phyloP scores from a whole-genome alignment of 2,797 vertebrate species.

The Rallus crepitans region DNA sequence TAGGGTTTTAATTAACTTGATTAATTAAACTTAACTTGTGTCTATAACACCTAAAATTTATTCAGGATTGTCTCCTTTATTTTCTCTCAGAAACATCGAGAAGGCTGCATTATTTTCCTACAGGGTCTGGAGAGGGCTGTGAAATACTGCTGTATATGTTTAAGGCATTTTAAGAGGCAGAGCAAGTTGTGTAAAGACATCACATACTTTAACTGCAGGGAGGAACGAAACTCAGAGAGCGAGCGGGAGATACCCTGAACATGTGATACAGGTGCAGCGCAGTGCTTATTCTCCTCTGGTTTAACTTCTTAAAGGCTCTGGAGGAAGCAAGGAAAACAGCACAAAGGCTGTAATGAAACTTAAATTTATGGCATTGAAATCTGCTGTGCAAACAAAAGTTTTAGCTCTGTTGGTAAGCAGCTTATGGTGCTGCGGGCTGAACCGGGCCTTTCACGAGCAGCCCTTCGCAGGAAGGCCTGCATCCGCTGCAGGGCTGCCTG shows the following conservation, averaged over 20 bases:
- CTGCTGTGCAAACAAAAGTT: background rate
- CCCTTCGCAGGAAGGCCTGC: background rate
- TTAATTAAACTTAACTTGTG: background rate
- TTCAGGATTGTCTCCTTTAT: background rate
- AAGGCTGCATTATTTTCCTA: background rate
- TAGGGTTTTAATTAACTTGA: background rate
- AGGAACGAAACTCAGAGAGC: background rate
- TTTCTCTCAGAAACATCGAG: background rate
- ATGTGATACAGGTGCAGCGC: background rate
- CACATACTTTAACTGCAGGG: background rate
- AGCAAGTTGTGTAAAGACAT: background rate
- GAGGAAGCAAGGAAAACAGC: background rate
- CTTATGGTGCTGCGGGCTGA: background rate
- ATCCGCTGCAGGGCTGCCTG: background rate
- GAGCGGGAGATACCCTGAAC: background rate
- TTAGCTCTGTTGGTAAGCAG: background rate
- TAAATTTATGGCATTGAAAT: background rate
- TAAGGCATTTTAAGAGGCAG: background rate
- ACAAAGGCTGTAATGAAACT: background rate
- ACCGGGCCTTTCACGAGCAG: background rate
- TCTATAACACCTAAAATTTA: background rate
- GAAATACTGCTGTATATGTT: background rate
- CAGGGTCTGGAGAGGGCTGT: background rate
- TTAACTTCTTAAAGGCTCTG: background rate
- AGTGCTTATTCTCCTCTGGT: accelerated